A percentile compares a stretch with the other conserved stretches of the same genome.
Evolutionary conservation across 2,797 vertebrate species (phyloP).

Genomic region (Spatula versicolor): DNA sequence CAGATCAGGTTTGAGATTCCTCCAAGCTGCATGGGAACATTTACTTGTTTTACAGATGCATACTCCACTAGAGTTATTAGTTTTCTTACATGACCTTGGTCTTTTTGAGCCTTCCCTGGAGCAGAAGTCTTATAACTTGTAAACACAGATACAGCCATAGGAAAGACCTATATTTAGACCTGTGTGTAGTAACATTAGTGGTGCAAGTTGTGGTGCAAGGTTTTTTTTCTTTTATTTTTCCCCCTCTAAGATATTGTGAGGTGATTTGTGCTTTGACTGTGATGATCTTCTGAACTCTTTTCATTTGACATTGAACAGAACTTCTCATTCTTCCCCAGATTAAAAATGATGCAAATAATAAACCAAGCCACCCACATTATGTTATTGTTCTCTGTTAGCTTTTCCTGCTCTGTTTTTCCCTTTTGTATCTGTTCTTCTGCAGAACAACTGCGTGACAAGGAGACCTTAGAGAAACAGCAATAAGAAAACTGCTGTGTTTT

Average conservation of each 20-base stretch:
- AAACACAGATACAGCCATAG: background rate
- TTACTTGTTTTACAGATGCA: background rate
- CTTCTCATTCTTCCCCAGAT: background rate
- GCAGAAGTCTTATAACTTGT: background rate
- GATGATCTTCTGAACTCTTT: background rate
- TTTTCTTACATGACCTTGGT: fast-evolving
- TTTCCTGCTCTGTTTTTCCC: background rate
- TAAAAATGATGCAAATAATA: background rate
- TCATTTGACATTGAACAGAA: background rate
- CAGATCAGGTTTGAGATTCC: background rate
- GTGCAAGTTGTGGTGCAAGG: too few relatives aligned
- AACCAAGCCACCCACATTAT: fast-evolving
- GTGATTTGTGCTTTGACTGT: background rate
- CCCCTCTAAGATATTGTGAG: background rate
- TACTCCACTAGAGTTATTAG: background rate
- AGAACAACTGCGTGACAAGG: background rate
- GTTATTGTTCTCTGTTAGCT: background rate
- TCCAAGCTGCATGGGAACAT: background rate
- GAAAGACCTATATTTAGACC: too few relatives aligned
- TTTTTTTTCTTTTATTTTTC: background rate
- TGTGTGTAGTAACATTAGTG: fast-evolving
- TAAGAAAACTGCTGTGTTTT: background rate
- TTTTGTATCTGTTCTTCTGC: background rate
- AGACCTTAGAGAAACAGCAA: background rate
- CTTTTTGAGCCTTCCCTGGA: background rate